These are phyloP conservation scores for Lasioglossum marginatum DNA, from an alignment of 2,888 invertebrate species.

Conservation along the genomic window DNA sequence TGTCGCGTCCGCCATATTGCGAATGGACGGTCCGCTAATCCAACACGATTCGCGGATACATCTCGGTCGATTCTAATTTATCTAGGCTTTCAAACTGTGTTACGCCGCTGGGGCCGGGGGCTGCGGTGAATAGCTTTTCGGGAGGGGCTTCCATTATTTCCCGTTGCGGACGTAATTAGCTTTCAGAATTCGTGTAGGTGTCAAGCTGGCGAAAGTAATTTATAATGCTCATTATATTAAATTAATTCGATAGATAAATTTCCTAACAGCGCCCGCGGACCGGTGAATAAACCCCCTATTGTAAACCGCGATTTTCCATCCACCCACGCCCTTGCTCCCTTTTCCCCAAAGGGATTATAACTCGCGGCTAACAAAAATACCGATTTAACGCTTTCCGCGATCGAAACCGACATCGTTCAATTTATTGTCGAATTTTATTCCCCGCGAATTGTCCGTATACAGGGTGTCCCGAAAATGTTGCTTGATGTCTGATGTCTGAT, in stretches of 20 bases:
- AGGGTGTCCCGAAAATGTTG: too few relatives aligned
- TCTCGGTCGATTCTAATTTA: constrained; percentile 60
- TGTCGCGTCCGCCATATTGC: neutral
- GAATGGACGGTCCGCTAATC: constrained; percentile 32
- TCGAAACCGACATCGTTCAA: neutral
- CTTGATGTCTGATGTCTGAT: too few relatives aligned
- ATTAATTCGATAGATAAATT: constrained; percentile 55
- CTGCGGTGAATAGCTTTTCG: constrained; percentile 23
- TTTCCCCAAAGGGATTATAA: constrained; percentile 36
- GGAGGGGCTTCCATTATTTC: constrained; percentile 28
- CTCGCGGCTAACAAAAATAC: constrained; percentile 33
- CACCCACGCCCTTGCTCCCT: neutral
- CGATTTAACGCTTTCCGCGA: constrained; percentile 32
- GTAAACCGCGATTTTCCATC: constrained; percentile 9
- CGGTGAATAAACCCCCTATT: constrained; percentile 39
- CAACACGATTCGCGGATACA: constrained; percentile 30
- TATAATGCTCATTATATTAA: constrained; percentile 52
- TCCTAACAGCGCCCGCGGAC: constrained; percentile 5
- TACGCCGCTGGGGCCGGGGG: neutral
- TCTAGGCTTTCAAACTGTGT: constrained; percentile 26
- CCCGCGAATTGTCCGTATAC: neutral
- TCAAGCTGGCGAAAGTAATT: constrained; percentile 40
- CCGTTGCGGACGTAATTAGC: constrained; percentile 44
- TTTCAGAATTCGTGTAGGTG: constrained; percentile 49
- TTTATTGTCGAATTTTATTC: neutral